phyloP scores from a whole-genome alignment of 2,113 vertebrate species.

The Tyrannus savana region DNA sequence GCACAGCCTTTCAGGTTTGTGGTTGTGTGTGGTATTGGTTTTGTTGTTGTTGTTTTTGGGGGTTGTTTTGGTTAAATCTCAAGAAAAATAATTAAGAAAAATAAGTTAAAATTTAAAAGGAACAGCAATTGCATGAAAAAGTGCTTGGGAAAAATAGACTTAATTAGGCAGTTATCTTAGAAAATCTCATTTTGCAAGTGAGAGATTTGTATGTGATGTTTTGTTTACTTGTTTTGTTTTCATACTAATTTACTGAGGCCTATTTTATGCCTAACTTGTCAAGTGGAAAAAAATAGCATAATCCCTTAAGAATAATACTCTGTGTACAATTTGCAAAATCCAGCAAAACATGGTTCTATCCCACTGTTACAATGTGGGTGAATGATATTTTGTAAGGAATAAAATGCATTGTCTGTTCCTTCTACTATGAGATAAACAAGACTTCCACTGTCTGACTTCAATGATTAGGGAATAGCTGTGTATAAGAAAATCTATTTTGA shows the following conservation, averaged over 20 bases:
- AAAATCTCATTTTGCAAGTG: background rate
- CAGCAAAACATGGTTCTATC: background rate
- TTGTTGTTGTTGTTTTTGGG: background rate
- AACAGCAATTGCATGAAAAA: background rate
- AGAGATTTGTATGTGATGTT: background rate
- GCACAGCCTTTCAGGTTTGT: background rate
- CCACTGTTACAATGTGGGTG: background rate
- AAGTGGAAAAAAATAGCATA: constrained; percentile 34
- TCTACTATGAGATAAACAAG: background rate
- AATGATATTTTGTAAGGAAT: background rate
- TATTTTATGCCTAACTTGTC: constrained; percentile 23
- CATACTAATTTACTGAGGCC: background rate
- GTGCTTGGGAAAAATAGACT: background rate
- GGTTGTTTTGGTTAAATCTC: background rate
- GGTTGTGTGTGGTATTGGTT: background rate
- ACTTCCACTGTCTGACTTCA: background rate
- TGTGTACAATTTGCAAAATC: background rate
- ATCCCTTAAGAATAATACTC: background rate
- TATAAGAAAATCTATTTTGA: background rate
- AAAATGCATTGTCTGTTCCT: background rate
- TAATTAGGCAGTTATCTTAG: background rate
- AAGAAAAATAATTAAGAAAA: background rate
- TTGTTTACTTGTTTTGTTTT: constrained; percentile 18
- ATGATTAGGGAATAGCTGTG: background rate
- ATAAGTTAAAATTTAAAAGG: background rate